phyloP scores from a whole-genome alignment of 2,797 vertebrate species.

The Enoplosus armatus region DNA sequence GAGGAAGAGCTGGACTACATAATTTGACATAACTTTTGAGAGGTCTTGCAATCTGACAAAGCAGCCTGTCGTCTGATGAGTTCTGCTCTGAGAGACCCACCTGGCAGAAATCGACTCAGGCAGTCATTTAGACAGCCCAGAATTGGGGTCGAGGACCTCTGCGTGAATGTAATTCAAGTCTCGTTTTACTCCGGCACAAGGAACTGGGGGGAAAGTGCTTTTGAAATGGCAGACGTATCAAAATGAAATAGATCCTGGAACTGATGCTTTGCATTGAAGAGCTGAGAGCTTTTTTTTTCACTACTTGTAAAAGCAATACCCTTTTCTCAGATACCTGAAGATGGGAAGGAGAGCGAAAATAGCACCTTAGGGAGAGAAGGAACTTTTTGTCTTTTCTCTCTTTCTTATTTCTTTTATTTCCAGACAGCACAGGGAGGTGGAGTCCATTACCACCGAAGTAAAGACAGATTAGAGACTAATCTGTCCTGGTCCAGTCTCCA shows the following conservation, averaged over 20 bases:
- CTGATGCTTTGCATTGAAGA: constrained; percentile 14
- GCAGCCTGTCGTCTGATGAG: constrained; percentile 46
- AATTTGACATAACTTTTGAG: constrained; percentile 50
- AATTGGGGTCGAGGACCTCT: constrained; percentile 75
- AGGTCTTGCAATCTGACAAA: constrained; percentile 57
- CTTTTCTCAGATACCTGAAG: constrained; percentile 8
- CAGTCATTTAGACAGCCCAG: constrained; percentile 70
- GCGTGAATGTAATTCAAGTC: constrained; percentile 60
- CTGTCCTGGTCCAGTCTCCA: background rate
- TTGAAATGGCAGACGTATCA: constrained; percentile 49
- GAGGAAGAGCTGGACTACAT: constrained; percentile 25
- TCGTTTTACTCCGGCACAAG: constrained; percentile 38
- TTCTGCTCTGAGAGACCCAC: constrained; percentile 45
- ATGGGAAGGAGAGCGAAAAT: constrained; percentile 10
- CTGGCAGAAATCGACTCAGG: constrained; percentile 67
- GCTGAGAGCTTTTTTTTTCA: constrained; percentile 20
- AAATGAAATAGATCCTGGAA: constrained; percentile 55
- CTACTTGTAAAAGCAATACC: constrained; percentile 6
- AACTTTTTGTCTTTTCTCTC: background rate
- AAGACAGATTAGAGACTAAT: background rate
- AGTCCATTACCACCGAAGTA: background rate
- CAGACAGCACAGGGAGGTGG: background rate
- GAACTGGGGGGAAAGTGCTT: background rate
- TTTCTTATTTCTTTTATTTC: constrained; percentile 4
- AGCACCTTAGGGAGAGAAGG: background rate